A percentile compares a stretch with the other conserved stretches of the same genome.
Conservation (phyloP, 1,140 invertebrate genomes). For the Drosophila orosa region DNA sequence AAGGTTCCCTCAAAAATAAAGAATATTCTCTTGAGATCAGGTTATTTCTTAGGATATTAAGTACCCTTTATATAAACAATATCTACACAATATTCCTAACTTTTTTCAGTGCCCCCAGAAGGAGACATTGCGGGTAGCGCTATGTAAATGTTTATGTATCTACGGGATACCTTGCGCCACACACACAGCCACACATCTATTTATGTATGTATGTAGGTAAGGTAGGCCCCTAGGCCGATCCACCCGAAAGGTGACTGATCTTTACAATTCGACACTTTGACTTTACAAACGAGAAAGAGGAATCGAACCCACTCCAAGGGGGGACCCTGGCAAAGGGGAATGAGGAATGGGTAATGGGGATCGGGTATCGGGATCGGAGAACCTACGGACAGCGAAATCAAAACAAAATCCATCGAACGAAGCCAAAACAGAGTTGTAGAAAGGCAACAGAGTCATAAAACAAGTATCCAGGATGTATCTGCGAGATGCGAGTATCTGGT, state of each 20-base stretch:
- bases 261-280: slow-evolving; percentile 81
- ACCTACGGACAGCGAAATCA: slow-evolving; percentile 57
- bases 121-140: slow-evolving; percentile 17
- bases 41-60: too few species aligned
- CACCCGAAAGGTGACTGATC: slow-evolving; percentile 76
- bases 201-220: slow-evolving; percentile 61
- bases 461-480: slow-evolving; percentile 74
- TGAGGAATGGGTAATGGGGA: slow-evolving; percentile 13
- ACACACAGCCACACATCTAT: slow-evolving; percentile 37
- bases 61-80: too few species aligned
- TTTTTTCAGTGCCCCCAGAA: slow-evolving; percentile 8
- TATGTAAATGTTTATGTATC: slow-evolving; percentile 74
- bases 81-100: neutral
- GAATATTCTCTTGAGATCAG: neutral
- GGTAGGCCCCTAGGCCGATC: slow-evolving; percentile 40
- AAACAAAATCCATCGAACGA: slow-evolving; percentile 73
- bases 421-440: slow-evolving; percentile 74
- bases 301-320: slow-evolving; percentile 5
- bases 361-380: slow-evolving; percentile 12
- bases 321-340: neutral
- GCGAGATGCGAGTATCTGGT: slow-evolving; percentile 7
- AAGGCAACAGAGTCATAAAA: slow-evolving; percentile 75
- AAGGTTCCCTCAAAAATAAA: too few species aligned
- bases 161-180: slow-evolving; percentile 41
- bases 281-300: slow-evolving; percentile 59